Evolutionary conservation across 2,797 vertebrate species (phyloP), one percentile per base, ranked within the genome.

Genomic region (Picus viridis): DNA sequence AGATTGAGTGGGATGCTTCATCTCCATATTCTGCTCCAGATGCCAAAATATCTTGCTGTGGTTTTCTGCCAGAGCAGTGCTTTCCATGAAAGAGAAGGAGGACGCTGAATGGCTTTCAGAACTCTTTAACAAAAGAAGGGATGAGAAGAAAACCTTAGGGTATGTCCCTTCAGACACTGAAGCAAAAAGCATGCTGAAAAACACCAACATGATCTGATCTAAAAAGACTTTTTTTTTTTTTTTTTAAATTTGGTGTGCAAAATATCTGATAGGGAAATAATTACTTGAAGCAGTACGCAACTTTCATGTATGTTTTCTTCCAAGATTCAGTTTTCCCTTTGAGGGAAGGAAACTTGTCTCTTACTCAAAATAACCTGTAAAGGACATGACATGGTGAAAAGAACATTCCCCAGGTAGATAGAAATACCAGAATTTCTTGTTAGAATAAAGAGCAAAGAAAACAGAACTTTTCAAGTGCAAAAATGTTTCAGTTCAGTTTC

Each of bases 291-390:
- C 7, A 59, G 84, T n/a, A 59, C 7, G 43, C 82, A 87, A 53
- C 2, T 26, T 57, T 10, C 7, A 10, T 0, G 0, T 58, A 11
- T 7, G 13, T 43, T 73, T 18, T 75, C 17, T 65, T 81, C 13
- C 29, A 89, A 58, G 51, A 69, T n/a, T 72, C 16, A 65, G 5
- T n/a, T 83, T 78, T 69, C 29, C 4, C 20, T 92, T 53, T 73
- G 4, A 43, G 53, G 24, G 27, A 78, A 56, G 7, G 16, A 87
- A 80, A 68, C 1, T 23, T 81, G 4, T 29, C 9, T 67, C 23
- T 63, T 32, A 6, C 19, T 64, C 23, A 7, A 29, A 85, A 68
- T 70, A 82, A 79, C 39, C 3, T 51, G 18, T 29, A 59, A 83
- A 73, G 27, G 22, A 75, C 39, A 20, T 79, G 32, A 82, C 47